Evolutionary conservation across 2,797 vertebrate genomes (phyloP).

Genomic region (Chelonia mydas): DNA sequence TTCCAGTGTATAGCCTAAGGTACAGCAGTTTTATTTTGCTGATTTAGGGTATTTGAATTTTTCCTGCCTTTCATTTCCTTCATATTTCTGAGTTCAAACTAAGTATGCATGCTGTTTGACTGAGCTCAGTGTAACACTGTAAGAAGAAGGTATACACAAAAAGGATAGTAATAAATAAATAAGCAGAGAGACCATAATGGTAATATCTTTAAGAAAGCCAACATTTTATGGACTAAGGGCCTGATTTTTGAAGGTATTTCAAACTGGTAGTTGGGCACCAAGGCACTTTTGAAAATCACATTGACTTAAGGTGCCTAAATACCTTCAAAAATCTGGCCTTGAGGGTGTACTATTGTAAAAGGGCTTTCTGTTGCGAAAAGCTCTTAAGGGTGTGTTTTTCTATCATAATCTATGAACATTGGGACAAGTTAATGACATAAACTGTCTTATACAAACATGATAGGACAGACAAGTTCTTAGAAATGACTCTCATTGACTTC

Average conservation of each 20-base stretch:
- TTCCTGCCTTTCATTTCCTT: constrained; percentile 15
- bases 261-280: neutral
- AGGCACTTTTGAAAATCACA: constrained; percentile 11
- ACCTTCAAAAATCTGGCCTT: constrained; percentile 42
- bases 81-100: constrained; percentile 32
- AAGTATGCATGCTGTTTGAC: neutral
- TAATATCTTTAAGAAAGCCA: neutral
- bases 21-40: constrained; percentile 62
- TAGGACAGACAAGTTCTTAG: neutral
- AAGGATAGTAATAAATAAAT: constrained; percentile 16
- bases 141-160: neutral
- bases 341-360: constrained; percentile 43
- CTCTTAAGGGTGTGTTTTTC: constrained; percentile 3
- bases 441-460: neutral
- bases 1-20: constrained; percentile 31
- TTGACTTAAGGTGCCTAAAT: constrained; percentile 42
- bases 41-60: constrained; percentile 52
- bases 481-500: neutral
- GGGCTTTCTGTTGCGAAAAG: constrained; percentile 32
- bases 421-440: neutral
- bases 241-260: neutral
- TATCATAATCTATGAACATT: neutral
- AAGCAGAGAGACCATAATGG: neutral
- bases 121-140: neutral
- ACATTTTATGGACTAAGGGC: neutral